phyloP scores from a whole-genome alignment of 2,888 invertebrate genomes.

The Euproctis similis region DNA sequence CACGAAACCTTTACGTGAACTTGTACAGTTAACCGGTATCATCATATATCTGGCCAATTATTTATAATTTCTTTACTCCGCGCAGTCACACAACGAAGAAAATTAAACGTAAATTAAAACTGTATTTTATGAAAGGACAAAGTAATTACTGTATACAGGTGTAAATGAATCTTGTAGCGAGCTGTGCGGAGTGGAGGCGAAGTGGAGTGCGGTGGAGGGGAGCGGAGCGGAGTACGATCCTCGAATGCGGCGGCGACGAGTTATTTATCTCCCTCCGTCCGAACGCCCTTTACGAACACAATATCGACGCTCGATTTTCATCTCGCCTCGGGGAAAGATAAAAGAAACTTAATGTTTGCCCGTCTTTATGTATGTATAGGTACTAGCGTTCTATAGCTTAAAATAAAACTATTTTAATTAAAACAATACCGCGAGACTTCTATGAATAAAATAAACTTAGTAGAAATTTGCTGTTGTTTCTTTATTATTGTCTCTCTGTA shows the following conservation, averaged over 20 bases:
- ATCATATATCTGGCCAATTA: too few species aligned
- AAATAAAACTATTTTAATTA: constrained; percentile 48
- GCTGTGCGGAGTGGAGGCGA: constrained; percentile 3
- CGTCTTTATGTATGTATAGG: constrained; percentile 25
- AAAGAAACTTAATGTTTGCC: constrained; percentile 38
- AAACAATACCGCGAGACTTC: constrained; percentile 28
- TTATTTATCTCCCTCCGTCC: constrained; percentile 57
- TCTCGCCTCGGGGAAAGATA: constrained; percentile 49
- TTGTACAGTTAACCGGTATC: too few species aligned
- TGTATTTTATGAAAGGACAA: constrained; percentile 5
- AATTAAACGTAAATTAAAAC: constrained; percentile 5
- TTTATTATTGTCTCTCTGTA: constrained; percentile 34
- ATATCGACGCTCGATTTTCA: constrained; percentile 55
- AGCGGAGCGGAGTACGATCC: constrained; percentile 10
- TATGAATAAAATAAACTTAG: constrained; percentile 19
- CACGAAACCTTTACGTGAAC: too few species aligned
- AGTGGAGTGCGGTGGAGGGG: constrained; percentile 9
- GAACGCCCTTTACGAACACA: constrained; percentile 56
- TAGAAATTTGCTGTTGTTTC: constrained; percentile 44
- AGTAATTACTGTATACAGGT: constrained; percentile 8
- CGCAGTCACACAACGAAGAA: not conserved
- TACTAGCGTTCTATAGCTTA: constrained; percentile 21
- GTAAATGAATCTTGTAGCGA: not conserved
- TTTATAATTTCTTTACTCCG: too few species aligned
- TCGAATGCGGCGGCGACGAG: constrained; percentile 35